Percentiles rank a stretch among this genome's conserved stretches.
phyloP scores from a whole-genome alignment of 2,113 vertebrate genomes.

The Eulemur rufifrons region DNA sequence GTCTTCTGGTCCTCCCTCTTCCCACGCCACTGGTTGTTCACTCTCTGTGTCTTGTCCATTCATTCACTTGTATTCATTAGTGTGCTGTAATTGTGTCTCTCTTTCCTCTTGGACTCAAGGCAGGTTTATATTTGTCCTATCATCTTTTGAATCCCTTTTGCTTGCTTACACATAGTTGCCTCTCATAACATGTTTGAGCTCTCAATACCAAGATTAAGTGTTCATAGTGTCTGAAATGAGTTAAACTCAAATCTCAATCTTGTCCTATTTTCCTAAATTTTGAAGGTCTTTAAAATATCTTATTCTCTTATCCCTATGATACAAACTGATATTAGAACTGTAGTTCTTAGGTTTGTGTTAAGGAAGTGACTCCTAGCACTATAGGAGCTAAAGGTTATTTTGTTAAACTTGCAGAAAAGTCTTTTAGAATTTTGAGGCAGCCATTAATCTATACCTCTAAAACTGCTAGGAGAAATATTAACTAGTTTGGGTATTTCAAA shows the following conservation, averaged over 20 bases:
- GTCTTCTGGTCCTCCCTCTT: neutral
- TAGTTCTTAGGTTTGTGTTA: conserved; percentile 25
- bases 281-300: neutral
- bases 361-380: neutral
- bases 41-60: neutral
- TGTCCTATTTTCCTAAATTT: conserved; percentile 16
- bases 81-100: conserved; percentile 23
- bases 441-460: neutral
- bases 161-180: neutral
- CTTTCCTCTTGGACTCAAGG: neutral
- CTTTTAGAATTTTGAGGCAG: conserved; percentile 11
- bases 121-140: neutral
- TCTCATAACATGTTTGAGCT: neutral
- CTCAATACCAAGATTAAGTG: neutral
- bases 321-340: neutral
- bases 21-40: neutral
- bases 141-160: conserved; percentile 8
- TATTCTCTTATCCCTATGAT: neutral
- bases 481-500: neutral
- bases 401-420: conserved; percentile 21
- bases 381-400: neutral
- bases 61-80: neutral
- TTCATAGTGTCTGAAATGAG: neutral
- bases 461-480: neutral
- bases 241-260: conserved; percentile 28